Conservation (phyloP, 2,888 invertebrate species). For the Sarcophaga variegata region DNA sequence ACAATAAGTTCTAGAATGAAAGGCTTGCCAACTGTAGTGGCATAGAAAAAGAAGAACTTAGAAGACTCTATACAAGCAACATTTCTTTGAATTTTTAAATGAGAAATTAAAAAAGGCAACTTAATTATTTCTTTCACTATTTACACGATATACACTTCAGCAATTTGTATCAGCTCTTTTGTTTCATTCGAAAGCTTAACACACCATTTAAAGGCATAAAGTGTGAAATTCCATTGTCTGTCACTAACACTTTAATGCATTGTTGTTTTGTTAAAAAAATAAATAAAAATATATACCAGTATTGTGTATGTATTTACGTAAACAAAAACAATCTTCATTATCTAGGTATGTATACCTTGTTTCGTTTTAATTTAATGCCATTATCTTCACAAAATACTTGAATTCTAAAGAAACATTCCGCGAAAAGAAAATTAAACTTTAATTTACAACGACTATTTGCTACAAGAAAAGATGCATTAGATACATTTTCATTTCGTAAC, state of each 20-base stretch:
- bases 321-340: not conserved
- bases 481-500: not conserved
- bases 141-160: not conserved
- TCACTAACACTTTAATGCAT: not conserved
- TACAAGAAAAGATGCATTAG: not conserved
- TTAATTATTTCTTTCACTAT: not conserved
- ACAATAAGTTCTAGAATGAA: no score
- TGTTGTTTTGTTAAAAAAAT: not conserved
- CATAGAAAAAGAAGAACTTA: no score
- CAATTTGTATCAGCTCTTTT: not conserved
- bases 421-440: constrained; percentile 20
- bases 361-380: not conserved
- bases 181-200: not conserved
- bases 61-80: no score
- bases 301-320: not conserved
- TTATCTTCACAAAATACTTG: not conserved
- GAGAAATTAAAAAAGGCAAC: no score
- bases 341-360: not conserved
- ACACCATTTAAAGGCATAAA: not conserved
- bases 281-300: not conserved
- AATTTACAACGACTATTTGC: constrained; percentile 2
- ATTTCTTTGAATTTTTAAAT: not conserved
- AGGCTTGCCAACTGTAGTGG: no score
- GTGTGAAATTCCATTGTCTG: constrained; percentile 1
- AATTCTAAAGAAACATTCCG: not conserved